Percentiles rank a stretch among this genome's conserved stretches.
Conservation (phyloP, 1,140 invertebrate genomes). For the Drosophila mauritiana region DNA sequence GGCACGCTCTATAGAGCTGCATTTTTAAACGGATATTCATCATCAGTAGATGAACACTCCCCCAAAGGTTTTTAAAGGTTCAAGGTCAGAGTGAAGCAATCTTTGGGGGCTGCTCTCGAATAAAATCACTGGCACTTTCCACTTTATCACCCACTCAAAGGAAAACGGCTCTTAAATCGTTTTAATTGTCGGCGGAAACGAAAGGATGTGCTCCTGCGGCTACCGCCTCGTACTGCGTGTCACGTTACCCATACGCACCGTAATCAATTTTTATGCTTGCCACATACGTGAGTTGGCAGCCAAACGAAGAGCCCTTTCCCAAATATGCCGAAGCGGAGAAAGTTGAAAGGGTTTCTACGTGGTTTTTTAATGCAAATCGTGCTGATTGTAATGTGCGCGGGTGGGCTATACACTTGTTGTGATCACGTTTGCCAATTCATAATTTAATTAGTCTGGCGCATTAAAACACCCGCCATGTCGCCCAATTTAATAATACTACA, state of each 20-base stretch:
- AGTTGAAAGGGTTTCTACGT: slow-evolving; percentile 67
- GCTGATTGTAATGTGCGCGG: slow-evolving; percentile 7
- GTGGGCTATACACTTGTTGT: slow-evolving; percentile 33
- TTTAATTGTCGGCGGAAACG: slow-evolving; percentile 55
- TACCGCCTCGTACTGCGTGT: slow-evolving; percentile 24
- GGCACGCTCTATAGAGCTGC: slow-evolving; percentile 20
- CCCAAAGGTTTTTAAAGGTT: slow-evolving; percentile 10
- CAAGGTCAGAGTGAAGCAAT: slow-evolving; percentile 5
- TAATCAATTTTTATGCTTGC: slow-evolving; percentile 76
- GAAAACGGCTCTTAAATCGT: slow-evolving; percentile 45
- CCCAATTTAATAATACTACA: slow-evolving; percentile 50
- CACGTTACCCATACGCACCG: slow-evolving; percentile 72
- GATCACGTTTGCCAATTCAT: slow-evolving; percentile 68
- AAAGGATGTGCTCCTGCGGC: slow-evolving; percentile 17
- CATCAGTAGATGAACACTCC: slow-evolving; percentile 18
- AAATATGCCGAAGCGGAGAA: slow-evolving; percentile 48
- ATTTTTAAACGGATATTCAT: slow-evolving; percentile 25
- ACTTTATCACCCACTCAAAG: slow-evolving; percentile 1
- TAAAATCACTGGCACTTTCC: slow-evolving; percentile 15
- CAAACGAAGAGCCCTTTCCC: slow-evolving; percentile 36
- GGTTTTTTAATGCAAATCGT: slow-evolving; percentile 40
- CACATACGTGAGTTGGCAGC: slow-evolving; percentile 63
- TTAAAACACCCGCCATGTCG: slow-evolving; percentile 48
- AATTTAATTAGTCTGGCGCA: slow-evolving; percentile 76
- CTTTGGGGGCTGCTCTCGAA: background rate